phyloP scores from a whole-genome alignment of 2,888 invertebrate genomes.

The Synergus laeviventris region DNA sequence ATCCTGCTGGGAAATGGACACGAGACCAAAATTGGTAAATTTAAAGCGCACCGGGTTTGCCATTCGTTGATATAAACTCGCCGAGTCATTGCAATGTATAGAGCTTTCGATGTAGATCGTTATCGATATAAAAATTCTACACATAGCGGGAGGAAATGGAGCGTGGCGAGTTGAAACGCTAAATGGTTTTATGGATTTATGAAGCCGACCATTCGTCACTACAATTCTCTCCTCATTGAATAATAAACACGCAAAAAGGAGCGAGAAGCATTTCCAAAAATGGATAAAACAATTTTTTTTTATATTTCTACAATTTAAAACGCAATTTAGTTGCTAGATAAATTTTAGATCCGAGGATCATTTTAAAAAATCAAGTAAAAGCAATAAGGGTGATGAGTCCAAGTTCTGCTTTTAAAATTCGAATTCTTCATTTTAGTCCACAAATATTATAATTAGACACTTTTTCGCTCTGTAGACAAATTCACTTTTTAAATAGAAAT shows the following conservation, averaged over 20 bases:
- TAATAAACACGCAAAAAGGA: not conserved
- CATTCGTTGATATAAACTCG: slow-evolving; percentile 25
- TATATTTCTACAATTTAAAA: not conserved
- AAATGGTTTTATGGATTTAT: not conserved
- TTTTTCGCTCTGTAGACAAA: too few species aligned
- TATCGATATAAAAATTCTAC: slow-evolving; percentile 33
- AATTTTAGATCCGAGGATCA: not conserved
- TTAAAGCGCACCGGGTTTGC: slow-evolving; percentile 16
- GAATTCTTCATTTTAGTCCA: too few species aligned
- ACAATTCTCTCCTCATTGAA: not conserved
- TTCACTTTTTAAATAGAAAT: too few species aligned
- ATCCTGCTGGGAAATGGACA: slow-evolving; percentile 19
- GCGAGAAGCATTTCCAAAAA: not conserved
- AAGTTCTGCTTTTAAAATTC: too few species aligned
- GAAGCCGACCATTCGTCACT: not conserved
- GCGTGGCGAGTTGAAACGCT: slow-evolving; percentile 1
- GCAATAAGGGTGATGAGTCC: too few species aligned
- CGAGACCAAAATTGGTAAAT: slow-evolving; percentile 17
- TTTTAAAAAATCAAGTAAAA: too few species aligned
- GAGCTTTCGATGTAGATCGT: slow-evolving; percentile 33
- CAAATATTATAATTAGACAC: too few species aligned
- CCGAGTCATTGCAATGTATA: slow-evolving; percentile 11
- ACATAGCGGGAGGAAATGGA: slow-evolving; percentile 4
- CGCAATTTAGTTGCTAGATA: not conserved
- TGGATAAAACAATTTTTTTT: not conserved